Evolutionary conservation across 2,888 invertebrate species (phyloP), one percentile per base, ranked within the genome.

Genomic region (Tipula confusa): DNA sequence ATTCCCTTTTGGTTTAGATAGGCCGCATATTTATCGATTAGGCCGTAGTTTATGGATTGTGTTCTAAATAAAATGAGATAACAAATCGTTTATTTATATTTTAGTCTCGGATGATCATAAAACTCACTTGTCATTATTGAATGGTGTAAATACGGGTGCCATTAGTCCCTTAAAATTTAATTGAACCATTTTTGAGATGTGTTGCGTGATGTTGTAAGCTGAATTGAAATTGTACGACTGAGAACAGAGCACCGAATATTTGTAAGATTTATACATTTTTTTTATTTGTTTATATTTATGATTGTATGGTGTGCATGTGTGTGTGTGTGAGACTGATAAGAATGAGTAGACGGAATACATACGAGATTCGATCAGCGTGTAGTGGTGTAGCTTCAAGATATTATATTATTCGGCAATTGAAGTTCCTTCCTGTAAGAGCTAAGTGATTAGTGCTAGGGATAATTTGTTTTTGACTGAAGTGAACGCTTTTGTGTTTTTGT

Each of bases 131-230:
- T 94, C 92, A 80, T 91, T 89, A 79, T 92, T 91, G 83, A 94
- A 92, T 0, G 94, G 92, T 0, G 94, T 94, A 86, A 95, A 93
- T 0, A 94, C 94, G 0, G 95, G 95, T 0, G 93, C 93, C 89
- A 94, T 91, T 13, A 94, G 87, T 7, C 95, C 95, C 86, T 91
- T 90, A 84, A 92, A 93, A 82, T 88, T 91, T 86, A 92, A 92
- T 18, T 82, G 18, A 29, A 31, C 80, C 80, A 80, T 80, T 64
- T 64, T 64, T 64, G 18, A 9, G 38, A 64, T n/a, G n/a, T 43
- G 43, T 43, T n/a, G 3, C 15, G 43, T 43, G 43, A 15, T 43
- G 9, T 64, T 64, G 24, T 24, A 64, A 64, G 9, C 24, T 64
- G 18, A 9, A 64, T 64, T 64, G 24, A 64, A 64, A 64, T 64